Evolutionary conservation across 2,888 invertebrate species (phyloP).

Genomic region (Agrilus mali): DNA sequence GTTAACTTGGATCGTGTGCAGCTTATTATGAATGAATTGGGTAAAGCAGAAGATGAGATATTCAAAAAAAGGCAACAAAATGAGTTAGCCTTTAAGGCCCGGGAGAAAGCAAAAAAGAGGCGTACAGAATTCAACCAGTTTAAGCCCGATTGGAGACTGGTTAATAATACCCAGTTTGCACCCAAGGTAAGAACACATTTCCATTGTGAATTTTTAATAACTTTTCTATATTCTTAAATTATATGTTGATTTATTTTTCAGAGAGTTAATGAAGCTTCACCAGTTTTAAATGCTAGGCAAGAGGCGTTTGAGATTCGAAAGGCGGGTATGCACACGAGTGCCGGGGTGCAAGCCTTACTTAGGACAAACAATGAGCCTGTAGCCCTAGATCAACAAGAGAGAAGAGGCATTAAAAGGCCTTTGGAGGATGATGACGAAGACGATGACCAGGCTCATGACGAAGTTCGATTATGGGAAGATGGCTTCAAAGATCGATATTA

Average conservation of each 20-base stretch:
- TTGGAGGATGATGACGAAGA: slow-evolving; percentile 35
- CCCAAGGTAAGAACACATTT: slow-evolving; percentile 45
- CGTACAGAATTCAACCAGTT: slow-evolving; percentile 38
- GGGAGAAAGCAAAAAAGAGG: slow-evolving; percentile 59
- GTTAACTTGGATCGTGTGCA: slow-evolving; percentile 90
- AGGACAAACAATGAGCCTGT: slow-evolving; percentile 17
- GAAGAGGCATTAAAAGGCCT: slow-evolving; percentile 41
- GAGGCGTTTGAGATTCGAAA: slow-evolving; percentile 62
- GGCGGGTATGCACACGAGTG: slow-evolving; percentile 42
- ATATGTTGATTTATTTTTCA: slow-evolving; percentile 21
- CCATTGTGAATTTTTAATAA: background rate
- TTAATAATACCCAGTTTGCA: slow-evolving; percentile 66
- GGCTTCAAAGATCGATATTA: slow-evolving; percentile 98
- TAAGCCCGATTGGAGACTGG: slow-evolving; percentile 54
- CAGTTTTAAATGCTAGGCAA: slow-evolving; percentile 57
- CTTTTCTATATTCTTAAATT: too few species aligned
- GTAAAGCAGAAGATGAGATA: slow-evolving; percentile 92
- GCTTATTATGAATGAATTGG: slow-evolving; percentile 87
- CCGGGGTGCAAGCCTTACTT: slow-evolving; percentile 18
- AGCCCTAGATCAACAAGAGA: slow-evolving; percentile 39
- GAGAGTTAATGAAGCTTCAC: slow-evolving; percentile 44
- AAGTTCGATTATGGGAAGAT: slow-evolving; percentile 87
- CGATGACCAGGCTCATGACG: slow-evolving; percentile 71
- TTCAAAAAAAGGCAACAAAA: slow-evolving; percentile 84
- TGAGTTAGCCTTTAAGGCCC: slow-evolving; percentile 67